Conservation (phyloP, 2,113 vertebrate species). For the Pongo abelii region DNA sequence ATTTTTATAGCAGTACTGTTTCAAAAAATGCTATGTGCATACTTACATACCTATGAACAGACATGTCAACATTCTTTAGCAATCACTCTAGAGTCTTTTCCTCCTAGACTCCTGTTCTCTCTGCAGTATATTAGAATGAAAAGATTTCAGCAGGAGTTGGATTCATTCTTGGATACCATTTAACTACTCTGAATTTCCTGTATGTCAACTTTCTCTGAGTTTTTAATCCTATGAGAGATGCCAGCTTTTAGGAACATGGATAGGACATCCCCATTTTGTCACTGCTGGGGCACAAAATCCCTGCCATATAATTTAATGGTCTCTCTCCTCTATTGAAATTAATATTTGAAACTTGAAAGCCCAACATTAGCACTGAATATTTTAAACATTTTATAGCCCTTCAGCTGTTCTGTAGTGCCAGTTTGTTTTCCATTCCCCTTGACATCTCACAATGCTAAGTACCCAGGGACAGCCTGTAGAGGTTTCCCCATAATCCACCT, state of each 20-base stretch:
- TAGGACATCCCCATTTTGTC: background rate
- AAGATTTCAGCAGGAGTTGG: background rate
- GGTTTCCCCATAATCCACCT: conserved; percentile 89
- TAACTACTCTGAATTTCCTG: background rate
- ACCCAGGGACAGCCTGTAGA: conserved; percentile 89
- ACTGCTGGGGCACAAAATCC: background rate
- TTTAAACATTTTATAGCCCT: conserved; percentile 73
- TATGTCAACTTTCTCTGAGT: background rate
- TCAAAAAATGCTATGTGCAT: background rate
- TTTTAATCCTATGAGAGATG: background rate
- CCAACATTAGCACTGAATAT: conserved; percentile 73
- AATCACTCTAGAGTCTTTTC: background rate
- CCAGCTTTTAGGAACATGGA: background rate
- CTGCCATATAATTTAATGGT: background rate
- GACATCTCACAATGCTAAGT: conserved; percentile 87
- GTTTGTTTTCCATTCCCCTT: conserved; percentile 81
- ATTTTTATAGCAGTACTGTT: background rate
- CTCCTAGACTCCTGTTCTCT: background rate
- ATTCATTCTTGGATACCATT: background rate
- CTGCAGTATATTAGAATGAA: background rate
- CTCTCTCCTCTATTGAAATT: conserved; percentile 68
- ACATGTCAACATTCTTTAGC: background rate
- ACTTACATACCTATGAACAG: background rate
- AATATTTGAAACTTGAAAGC: conserved; percentile 73
- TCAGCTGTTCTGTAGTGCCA: conserved; percentile 70